A percentile compares a stretch with the other conserved stretches of the same genome.
Conservation (phyloP, 35 echinoderm and acorn worm species). For the Stichopus chloronotus region DNA sequence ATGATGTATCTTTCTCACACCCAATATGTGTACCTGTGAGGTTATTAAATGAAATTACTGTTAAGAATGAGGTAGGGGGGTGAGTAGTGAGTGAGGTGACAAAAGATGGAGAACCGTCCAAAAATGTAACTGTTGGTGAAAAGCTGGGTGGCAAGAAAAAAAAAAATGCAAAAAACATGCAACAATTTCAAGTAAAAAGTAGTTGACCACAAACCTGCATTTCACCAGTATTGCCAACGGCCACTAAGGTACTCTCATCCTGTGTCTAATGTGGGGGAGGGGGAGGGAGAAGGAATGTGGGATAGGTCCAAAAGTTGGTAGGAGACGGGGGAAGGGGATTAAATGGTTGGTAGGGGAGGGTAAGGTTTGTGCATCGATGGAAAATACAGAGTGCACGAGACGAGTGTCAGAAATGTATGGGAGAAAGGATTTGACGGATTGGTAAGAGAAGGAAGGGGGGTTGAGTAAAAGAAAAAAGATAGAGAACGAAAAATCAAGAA, state of each 20-base stretch:
- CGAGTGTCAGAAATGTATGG: not conserved
- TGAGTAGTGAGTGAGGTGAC: not conserved
- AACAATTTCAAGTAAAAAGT: not conserved
- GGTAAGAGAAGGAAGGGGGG: not conserved
- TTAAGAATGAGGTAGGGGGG: not conserved
- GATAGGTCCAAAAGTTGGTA: not conserved
- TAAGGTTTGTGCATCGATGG: not conserved
- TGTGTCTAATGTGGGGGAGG: constrained; percentile 36
- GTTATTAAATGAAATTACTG: not conserved
- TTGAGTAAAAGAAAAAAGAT: constrained; percentile 30
- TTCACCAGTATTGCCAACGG: constrained; percentile 49
- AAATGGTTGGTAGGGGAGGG: not conserved
- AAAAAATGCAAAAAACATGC: constrained; percentile 37
- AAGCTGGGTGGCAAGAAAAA: constrained; percentile 37
- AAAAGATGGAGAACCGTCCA: not conserved
- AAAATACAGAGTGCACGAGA: constrained; percentile 16
- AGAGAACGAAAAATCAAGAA: constrained; percentile 28
- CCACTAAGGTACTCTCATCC: constrained; percentile 43
- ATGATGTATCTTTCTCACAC: not conserved
- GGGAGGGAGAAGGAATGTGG: not conserved
- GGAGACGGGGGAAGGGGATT: not conserved
- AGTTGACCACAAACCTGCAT: constrained; percentile 56
- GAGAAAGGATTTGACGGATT: not conserved
- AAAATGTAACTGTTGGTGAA: constrained; percentile 43
- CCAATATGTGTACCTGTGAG: no score